Evolutionary conservation across 2,797 vertebrate genomes (phyloP).

Genomic region (Fistularia commersonii): DNA sequence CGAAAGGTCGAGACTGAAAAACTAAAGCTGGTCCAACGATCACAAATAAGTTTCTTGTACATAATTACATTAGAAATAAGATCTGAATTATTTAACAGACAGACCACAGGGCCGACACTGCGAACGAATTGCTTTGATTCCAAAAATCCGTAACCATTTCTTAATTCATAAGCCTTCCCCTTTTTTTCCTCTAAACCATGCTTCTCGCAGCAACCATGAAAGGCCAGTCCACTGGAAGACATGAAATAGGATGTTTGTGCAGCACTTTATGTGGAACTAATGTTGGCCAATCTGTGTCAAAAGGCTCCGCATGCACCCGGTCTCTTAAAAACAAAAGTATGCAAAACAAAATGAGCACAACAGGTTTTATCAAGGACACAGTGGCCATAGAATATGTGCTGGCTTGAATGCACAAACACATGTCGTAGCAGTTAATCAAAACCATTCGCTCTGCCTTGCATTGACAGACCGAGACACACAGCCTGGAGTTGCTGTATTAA

Average conservation of each 20-base stretch:
- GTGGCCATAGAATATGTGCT: slow-evolving; percentile 15
- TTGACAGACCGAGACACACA: neutral
- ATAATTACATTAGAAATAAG: neutral
- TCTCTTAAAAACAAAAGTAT: slow-evolving; percentile 30
- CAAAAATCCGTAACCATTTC: slow-evolving; percentile 10
- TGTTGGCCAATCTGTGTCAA: slow-evolving; percentile 46
- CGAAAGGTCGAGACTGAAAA: no score
- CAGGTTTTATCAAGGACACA: slow-evolving; percentile 19
- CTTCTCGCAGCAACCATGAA: slow-evolving; percentile 6
- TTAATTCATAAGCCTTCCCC: slow-evolving; percentile 20
- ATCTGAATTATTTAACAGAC: neutral
- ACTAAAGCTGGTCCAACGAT: no score
- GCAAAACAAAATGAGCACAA: slow-evolving; percentile 32
- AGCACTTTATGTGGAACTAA: slow-evolving; percentile 32
- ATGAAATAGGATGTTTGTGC: slow-evolving; percentile 21
- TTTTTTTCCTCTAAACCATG: slow-evolving; percentile 13
- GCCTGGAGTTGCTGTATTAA: slow-evolving; percentile 1
- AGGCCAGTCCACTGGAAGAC: neutral
- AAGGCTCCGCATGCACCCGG: slow-evolving; percentile 17
- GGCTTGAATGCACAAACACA: slow-evolving; percentile 5
- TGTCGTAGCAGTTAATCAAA: slow-evolving; percentile 33
- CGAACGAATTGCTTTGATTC: slow-evolving; percentile 14
- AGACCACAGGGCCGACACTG: slow-evolving; percentile 7
- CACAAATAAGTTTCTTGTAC: no score
- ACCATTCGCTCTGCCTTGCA: slow-evolving; percentile 25